These are phyloP conservation scores for Holacanthus passer DNA, from an alignment of 2,113 vertebrate species.

Conservation along the genomic window DNA sequence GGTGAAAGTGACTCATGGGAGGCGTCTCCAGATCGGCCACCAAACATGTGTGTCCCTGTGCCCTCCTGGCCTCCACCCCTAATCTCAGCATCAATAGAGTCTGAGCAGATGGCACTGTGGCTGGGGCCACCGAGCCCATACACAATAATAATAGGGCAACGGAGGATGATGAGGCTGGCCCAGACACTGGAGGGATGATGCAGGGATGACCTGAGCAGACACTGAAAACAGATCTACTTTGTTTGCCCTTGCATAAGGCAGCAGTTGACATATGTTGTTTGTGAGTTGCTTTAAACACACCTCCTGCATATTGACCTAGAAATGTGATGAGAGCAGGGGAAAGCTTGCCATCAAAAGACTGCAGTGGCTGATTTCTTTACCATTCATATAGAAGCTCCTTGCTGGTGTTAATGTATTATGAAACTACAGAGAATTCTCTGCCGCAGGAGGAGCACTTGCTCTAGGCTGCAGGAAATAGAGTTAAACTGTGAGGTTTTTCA, in stretches of 20 bases:
- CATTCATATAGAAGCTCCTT: background rate
- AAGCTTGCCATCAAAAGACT: constrained; percentile 33
- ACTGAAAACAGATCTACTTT: constrained; percentile 60
- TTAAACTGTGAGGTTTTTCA: constrained; percentile 8
- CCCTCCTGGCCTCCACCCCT: constrained; percentile 63
- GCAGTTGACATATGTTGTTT: constrained; percentile 75
- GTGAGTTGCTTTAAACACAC: constrained; percentile 52
- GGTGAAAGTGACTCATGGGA: constrained; percentile 13
- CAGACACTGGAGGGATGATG: constrained; percentile 63
- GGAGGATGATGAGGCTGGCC: constrained; percentile 67
- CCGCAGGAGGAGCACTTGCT: background rate
- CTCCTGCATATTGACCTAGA: constrained; percentile 66
- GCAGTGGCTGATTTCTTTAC: background rate
- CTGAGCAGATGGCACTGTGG: constrained; percentile 74
- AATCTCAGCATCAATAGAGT: constrained; percentile 63
- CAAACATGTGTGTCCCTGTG: constrained; percentile 53
- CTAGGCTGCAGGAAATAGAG: background rate
- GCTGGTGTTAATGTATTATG: constrained; percentile 36
- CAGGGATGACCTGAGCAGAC: constrained; percentile 45
- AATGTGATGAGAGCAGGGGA: constrained; percentile 64
- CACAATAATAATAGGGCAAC: constrained; percentile 54
- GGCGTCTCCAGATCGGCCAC: constrained; percentile 29
- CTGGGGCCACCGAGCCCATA: constrained; percentile 46
- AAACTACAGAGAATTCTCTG: constrained; percentile 18
- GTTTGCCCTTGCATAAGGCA: constrained; percentile 65